Evolutionary conservation across 1,140 invertebrate genomes (phyloP), one percentile per base, ranked within the genome.

Genomic region (Euglossa dilemma): DNA sequence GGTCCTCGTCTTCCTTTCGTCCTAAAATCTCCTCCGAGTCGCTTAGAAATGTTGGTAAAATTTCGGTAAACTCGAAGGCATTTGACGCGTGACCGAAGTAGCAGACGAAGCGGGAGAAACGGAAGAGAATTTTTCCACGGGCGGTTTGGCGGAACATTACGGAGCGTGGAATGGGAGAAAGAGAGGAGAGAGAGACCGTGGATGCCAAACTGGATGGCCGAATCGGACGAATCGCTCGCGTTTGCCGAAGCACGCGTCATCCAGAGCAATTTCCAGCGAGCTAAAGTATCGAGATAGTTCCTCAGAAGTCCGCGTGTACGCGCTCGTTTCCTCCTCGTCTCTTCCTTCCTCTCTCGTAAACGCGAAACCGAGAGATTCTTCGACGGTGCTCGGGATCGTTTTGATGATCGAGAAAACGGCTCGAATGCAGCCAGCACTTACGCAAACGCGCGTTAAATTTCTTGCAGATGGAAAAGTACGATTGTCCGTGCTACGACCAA

Each of bases 391-490:
- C 66, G 20, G 45, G 12, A 25, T 25, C 23, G 67, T 69, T n/a
- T n/a, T 0, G 23, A 18, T 16, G 67, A 69, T 25, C 45, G 7
- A 18, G n/a, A 47, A 25, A 25, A 69, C 67, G 23, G 28, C 50
- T 69, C n/a, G 67, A 69, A 69, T 25, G 67, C 67, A 47, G 1
- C 9, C n/a, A 69, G 67, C 50, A 9, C 45, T 69, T 69, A 36
- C 36, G 36, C 36, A 69, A 69, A 50, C 43, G 45, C 23, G 43
- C 67, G 67, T 69, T 69, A 47, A 69, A n/a, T 69, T 25, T 47
- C 67, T 50, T 50, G 1, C 36, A n/a, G 36, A 67, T 36, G 12
- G 9, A 50, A 16, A 67, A 67, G 23, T 18, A 28, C 16, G n/a
- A 28, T 52, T 23, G 45, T 71, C 47, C n/a, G 25, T 20, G 25